Conservation (phyloP, 2,888 invertebrate genomes). For the Agrochola lota region DNA sequence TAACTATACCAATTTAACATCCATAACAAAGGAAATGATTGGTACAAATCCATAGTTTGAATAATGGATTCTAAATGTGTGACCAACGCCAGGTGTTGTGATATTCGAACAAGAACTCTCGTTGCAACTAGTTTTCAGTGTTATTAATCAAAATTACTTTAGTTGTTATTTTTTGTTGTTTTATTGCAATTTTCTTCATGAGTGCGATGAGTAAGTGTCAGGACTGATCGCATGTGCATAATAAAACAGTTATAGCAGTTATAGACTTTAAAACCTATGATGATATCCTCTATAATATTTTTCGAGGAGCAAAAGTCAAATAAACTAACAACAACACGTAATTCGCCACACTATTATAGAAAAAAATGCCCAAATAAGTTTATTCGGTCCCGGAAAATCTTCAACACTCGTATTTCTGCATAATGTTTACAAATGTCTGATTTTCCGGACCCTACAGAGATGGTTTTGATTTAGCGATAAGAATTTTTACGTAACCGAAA, state of each 20-base stretch:
- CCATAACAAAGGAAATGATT: constrained; percentile 25
- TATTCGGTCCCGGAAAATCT: constrained; percentile 14
- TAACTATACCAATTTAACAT: constrained; percentile 6
- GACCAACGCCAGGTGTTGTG: constrained; percentile 15
- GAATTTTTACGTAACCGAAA: constrained; percentile 15
- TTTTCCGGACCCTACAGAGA: constrained; percentile 25
- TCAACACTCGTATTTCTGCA: constrained; percentile 28
- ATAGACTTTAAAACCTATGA: not conserved
- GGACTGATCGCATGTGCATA: not conserved
- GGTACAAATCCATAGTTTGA: constrained; percentile 21
- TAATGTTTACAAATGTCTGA: constrained; percentile 35
- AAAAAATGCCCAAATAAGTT: constrained; percentile 15
- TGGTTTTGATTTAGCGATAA: constrained; percentile 33
- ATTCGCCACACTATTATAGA: not conserved
- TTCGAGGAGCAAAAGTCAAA: not conserved
- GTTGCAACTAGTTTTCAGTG: not conserved
- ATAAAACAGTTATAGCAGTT: constrained; percentile 6
- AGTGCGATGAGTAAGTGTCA: not conserved
- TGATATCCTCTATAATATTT: not conserved
- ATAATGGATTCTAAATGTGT: constrained; percentile 30
- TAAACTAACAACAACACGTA: not conserved
- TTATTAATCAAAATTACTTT: not conserved
- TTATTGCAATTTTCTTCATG: not conserved
- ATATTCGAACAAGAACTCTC: not conserved
- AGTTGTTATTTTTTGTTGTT: not conserved